phyloP scores from a whole-genome alignment of 2,888 invertebrate genomes.

The Drosophila cognata region DNA sequence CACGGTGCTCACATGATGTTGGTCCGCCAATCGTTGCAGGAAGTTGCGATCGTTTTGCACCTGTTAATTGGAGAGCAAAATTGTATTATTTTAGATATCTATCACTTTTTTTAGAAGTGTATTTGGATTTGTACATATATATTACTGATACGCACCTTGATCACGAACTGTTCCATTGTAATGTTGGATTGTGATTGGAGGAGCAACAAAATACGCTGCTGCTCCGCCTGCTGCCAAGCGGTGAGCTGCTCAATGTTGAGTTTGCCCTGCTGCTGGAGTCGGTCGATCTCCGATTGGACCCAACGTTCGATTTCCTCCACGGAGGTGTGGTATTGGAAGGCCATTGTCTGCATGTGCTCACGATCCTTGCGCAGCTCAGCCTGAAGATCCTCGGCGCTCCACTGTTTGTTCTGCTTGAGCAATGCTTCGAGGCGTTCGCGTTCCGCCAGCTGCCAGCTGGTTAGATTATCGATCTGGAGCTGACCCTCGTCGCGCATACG shows the following conservation, averaged over 20 bases:
- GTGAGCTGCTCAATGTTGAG: constrained; percentile 81
- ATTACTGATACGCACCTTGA: constrained; percentile 52
- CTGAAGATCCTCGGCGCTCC: constrained; percentile 82
- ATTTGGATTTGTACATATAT: neutral
- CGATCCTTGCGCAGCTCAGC: constrained; percentile 79
- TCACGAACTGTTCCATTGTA: constrained; percentile 80
- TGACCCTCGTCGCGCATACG: constrained; percentile 83
- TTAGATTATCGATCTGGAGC: constrained; percentile 82
- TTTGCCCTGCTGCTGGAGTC: constrained; percentile 79
- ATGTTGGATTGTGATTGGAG: constrained; percentile 81
- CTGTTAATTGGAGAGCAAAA: constrained; percentile 8
- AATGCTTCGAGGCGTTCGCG: constrained; percentile 76
- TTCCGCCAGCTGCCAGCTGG: constrained; percentile 82
- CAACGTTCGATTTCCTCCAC: constrained; percentile 84
- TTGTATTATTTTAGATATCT: neutral
- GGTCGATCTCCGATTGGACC: constrained; percentile 80
- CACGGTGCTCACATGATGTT: constrained; percentile 80
- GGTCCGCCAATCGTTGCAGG: constrained; percentile 75
- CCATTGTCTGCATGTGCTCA: constrained; percentile 82
- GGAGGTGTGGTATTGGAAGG: constrained; percentile 83
- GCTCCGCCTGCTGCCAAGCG: constrained; percentile 81
- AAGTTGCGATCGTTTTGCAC: constrained; percentile 79
- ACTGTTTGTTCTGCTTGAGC: constrained; percentile 77
- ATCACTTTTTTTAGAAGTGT: neutral
- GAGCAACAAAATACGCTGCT: constrained; percentile 75